Evolutionary conservation across 37 sponge, comb jelly and placozoan genomes (phyloP).

Genomic region (Aplysina aerophoba): DNA sequence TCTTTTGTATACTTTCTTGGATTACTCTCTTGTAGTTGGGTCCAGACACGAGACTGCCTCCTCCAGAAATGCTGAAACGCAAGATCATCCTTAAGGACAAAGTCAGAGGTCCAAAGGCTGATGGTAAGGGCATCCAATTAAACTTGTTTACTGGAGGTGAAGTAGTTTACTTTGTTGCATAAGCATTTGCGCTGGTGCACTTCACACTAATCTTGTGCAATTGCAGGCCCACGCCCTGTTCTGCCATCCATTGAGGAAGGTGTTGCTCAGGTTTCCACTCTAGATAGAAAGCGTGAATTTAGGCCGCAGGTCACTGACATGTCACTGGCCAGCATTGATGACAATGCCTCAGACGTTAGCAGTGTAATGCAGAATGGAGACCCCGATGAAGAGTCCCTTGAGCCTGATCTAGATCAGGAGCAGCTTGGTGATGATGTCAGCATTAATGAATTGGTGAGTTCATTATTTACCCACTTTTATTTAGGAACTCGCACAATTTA

Average conservation of each 20-base stretch:
- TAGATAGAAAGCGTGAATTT: background rate
- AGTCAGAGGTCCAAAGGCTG: constrained; percentile 14
- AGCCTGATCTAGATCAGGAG: background rate
- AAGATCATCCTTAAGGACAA: constrained; percentile 91
- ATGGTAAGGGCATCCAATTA: too few relatives aligned
- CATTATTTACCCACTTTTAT: too few relatives aligned
- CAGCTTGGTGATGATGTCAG: constrained; percentile 20
- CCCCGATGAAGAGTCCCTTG: background rate
- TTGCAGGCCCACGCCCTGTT: background rate
- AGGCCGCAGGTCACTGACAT: background rate
- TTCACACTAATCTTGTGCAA: too few relatives aligned
- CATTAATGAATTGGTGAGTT: constrained; percentile 1
- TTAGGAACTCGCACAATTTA: too few relatives aligned
- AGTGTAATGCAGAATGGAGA: too few relatives aligned
- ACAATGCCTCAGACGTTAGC: too few relatives aligned
- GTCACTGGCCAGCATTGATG: too few relatives aligned
- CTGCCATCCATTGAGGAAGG: constrained; percentile 14
- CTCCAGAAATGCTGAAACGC: constrained; percentile 64
- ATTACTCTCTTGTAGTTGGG: constrained; percentile 42
- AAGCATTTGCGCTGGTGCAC: too few relatives aligned
- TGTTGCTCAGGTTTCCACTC: background rate
- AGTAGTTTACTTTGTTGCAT: too few relatives aligned
- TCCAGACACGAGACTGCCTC: constrained; percentile 66
- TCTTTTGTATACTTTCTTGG: too few relatives aligned
- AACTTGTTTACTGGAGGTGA: too few relatives aligned